Conservation (phyloP, 2,113 vertebrate genomes). For the Brienomyrus longianalis region DNA sequence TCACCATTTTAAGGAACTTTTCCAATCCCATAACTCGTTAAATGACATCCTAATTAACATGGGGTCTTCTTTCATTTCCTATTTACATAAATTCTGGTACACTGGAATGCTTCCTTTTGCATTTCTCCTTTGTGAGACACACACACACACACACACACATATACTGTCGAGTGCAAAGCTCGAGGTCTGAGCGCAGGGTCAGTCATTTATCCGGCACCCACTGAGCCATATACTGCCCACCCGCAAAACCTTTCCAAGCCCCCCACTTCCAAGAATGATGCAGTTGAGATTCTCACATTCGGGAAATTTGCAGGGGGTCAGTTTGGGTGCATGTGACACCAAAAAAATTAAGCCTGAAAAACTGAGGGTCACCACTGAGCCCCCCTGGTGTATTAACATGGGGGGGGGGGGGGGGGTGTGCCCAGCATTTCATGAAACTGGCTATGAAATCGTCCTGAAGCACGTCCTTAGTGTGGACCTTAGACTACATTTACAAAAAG, state of each 20-base stretch:
- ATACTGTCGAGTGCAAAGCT: neutral
- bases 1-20: neutral
- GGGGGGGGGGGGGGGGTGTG: neutral
- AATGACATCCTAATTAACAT: neutral
- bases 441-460: neutral
- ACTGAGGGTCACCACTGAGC: neutral
- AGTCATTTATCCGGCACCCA: neutral
- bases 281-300: neutral
- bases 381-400: neutral
- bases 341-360: neutral
- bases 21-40: neutral
- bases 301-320: neutral
- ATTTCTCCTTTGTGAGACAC: neutral
- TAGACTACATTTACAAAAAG: neutral
- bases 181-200: neutral
- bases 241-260: neutral
- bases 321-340: neutral
- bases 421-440: neutral
- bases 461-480: neutral
- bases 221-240: neutral
- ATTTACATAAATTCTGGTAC: neutral
- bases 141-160: too few species aligned
- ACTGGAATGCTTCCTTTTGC: neutral
- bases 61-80: neutral
- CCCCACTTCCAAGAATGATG: neutral